Evolutionary conservation across 2,888 invertebrate species (phyloP), one percentile per base, ranked within the genome.

Genomic region (Cheilosia scutellata): DNA sequence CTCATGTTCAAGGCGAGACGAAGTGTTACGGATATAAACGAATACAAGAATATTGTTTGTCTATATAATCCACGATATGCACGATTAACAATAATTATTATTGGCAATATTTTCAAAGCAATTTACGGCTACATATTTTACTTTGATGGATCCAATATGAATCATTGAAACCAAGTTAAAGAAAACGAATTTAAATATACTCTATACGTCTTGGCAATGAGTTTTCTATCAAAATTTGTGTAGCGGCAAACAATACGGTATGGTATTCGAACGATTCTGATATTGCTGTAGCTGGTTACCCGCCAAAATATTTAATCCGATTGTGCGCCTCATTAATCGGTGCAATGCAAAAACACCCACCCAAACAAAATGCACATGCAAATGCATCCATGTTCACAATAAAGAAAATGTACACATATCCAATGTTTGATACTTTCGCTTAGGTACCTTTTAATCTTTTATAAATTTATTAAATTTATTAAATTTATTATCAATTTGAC

Each of bases 381-480:
- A 20, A 20, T 20, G 20, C 20, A 20, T 20, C 20, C 20, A 20
- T 1, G 20, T 20, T 20, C 20, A 20, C 20, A 20, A 20, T n/a
- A 20, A 20, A 20, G 20, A 20, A 20, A 20, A 20, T 9, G 55
- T 2, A 6, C 16, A 9, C 40, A 5, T 31, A 25, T 1, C 4
- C 60, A 5, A 27, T 27, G 6, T 47, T 16, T 47, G 2, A 47
- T 7, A 20, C 44, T 11, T 13, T 57, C 51, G 40, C 40, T 33
- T 51, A 13, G 31, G 42, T 66, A 55, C 44, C 47, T 66, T 40
- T 25, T 16, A 16, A 55, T 37, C 47, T 66, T 40, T 25, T 16
- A 16, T 16, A 37, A 7, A 76, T 76, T 82, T 76, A 65, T 65
- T n/a, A n/a, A n/a, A n/a, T n/a, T n/a, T n/a, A n/a, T n/a, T n/a